These are phyloP conservation scores for Parus major DNA, from an alignment of 2,113 vertebrate species.

Conservation along the genomic window DNA sequence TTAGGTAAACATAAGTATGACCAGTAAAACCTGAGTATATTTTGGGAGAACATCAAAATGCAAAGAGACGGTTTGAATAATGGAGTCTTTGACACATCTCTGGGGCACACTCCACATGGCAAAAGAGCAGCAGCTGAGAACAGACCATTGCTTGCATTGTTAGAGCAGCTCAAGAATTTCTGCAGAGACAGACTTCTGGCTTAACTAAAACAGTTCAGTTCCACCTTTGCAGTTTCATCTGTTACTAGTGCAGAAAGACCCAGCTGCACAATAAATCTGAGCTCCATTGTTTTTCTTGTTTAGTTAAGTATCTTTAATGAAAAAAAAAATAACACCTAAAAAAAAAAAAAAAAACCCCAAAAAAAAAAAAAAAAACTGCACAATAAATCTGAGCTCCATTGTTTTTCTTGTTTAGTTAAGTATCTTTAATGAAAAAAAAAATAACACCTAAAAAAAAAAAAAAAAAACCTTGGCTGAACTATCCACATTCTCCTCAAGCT, in stretches of 20 bases:
- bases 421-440: slow-evolving; percentile 49
- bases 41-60: slow-evolving; percentile 48
- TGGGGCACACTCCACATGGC: neutral
- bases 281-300: slow-evolving; percentile 41
- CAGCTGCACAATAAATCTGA: slow-evolving; percentile 31
- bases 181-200: neutral
- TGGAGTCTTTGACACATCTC: slow-evolving; percentile 21
- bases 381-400: slow-evolving; percentile 28
- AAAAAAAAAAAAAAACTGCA: slow-evolving; percentile 19
- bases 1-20: neutral
- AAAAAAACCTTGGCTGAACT: slow-evolving; percentile 57
- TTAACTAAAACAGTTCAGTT: neutral
- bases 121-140: neutral
- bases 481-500: slow-evolving; percentile 45
- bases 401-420: slow-evolving; percentile 55
- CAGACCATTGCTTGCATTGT: neutral
- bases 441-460: no score
- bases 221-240: slow-evolving; percentile 20
- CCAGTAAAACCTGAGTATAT: neutral
- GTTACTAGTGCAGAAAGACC: slow-evolving; percentile 42
- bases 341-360: no score
- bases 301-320: slow-evolving; percentile 58
- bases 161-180: neutral
- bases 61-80: neutral
- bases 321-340: slow-evolving; percentile 10